Percentiles rank a stretch among this genome's conserved stretches.
Conservation (phyloP, 1,140 invertebrate species). For the Rhopalosiphum maidis region DNA sequence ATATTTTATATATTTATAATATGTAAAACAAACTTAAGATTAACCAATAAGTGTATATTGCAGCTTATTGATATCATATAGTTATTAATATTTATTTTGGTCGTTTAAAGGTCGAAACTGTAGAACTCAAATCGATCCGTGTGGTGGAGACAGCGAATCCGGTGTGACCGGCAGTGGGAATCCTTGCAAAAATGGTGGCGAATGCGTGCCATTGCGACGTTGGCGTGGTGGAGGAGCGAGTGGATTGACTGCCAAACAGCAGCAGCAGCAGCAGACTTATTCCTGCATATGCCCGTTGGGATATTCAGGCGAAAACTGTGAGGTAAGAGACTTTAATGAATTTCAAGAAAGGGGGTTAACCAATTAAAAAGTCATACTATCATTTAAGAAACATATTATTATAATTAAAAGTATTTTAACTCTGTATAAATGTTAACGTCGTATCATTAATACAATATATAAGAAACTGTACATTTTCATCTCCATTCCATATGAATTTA, state of each 20-base stretch:
- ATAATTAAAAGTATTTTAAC: background rate
- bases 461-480: background rate
- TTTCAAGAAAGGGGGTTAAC: background rate
- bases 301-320: slow-evolving; percentile 79
- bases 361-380: background rate
- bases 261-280: slow-evolving; percentile 63
- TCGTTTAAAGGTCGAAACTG: slow-evolving; percentile 8
- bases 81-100: background rate
- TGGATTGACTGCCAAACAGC: slow-evolving; percentile 68
- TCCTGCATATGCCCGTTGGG: slow-evolving; percentile 82
- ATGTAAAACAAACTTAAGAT: background rate
- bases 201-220: slow-evolving; percentile 70
- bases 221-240: slow-evolving; percentile 67
- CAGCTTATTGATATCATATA: background rate
- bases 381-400: background rate
- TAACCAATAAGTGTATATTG: no score
- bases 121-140: slow-evolving; percentile 45
- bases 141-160: background rate
- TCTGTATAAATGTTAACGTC: background rate
- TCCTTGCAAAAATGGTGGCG: slow-evolving; percentile 85
- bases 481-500: background rate
- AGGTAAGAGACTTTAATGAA: slow-evolving; percentile 66
- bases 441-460: no score
- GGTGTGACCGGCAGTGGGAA: slow-evolving; percentile 73
- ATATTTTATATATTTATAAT: background rate